Base-by-base conservation (phyloP, 1,140 invertebrate species). In the Drosophila oshimai region DNA sequence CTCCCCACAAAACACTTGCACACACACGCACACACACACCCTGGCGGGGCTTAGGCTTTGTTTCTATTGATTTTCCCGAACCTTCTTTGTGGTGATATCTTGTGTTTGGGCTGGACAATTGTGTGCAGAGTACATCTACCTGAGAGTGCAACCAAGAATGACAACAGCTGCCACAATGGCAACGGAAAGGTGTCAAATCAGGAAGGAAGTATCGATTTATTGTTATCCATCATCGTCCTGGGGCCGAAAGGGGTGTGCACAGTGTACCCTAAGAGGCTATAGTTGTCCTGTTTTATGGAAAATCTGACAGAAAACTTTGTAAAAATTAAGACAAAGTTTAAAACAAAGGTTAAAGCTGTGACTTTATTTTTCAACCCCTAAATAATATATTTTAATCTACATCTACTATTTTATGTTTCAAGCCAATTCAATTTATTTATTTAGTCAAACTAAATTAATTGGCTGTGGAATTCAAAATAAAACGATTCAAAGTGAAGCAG, bases 41-140 rank as follows among this genome's bases (percentile, higher is more conserved):
- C 53, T 53, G 33, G 2, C 42, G 13, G 31, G 54, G 34, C 70
- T 71, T 75, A 70, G 64, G 54, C 55, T 51, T 84, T 84, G 74
- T 78, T 78, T 73, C 54, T 81, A 83, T 83, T 83, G 79, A 84
- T 83, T 83, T 83, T 78, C 34, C 33, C 51, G 34, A 41, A 55
- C 17, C 31, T 54, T 18, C 29, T 33, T 61, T 61, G 60, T 58
- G 37, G 29, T 10, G 6, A 34, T 29, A 36, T 9, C 44, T 17
- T 46, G 24, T 31, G 39, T 42, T 24, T 47, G 18, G 31, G 33
- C 12, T 29, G 29, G 42, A 15, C 41, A 42, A n/a, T 45, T 65
- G 39, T 42, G 53, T 53, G 26, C 28, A 13, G 6, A 46, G 65
- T 42, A 47, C 61, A 50, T 26, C 39, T 71, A 71, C 64, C 64